These are phyloP conservation scores for Deilephila elpenor DNA, from an alignment of 2,888 invertebrate genomes.

Conservation along the genomic window DNA sequence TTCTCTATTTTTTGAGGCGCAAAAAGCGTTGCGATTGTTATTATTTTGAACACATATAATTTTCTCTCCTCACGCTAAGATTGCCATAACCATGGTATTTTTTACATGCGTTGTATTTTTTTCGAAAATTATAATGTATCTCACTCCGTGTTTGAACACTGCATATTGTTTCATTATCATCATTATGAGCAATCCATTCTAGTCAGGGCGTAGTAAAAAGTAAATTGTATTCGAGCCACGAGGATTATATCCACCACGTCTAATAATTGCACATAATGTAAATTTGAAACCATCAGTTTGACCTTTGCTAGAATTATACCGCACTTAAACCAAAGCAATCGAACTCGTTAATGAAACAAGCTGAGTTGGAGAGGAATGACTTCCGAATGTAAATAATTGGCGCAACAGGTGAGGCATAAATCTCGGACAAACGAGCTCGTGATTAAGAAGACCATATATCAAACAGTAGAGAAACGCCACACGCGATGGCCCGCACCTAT, in stretches of 20 bases:
- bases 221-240: conserved; percentile 8
- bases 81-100: conserved; percentile 5
- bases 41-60: conserved; percentile 17
- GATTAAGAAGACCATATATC: conserved; percentile 79
- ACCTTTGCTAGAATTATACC: conserved; percentile 25
- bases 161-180: conserved; percentile 40
- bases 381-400: conserved; percentile 80
- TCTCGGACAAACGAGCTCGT: conserved; percentile 72
- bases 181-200: conserved; percentile 37
- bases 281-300: conserved; percentile 14
- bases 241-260: conserved; percentile 37
- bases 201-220: conserved; percentile 4
- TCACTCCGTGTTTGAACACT: conserved; percentile 8
- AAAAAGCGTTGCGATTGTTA: background rate
- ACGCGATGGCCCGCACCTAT: conserved; percentile 65
- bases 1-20: background rate
- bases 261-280: conserved; percentile 15
- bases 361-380: conserved; percentile 58
- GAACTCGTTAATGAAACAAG: conserved; percentile 42
- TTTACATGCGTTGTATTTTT: too few relatives aligned
- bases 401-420: conserved; percentile 80
- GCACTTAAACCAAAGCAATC: conserved; percentile 37
- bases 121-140: background rate
- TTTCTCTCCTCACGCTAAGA: conserved; percentile 40
- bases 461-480: conserved; percentile 64